phyloP scores from a whole-genome alignment of 2,888 invertebrate species.

The Lycocerus yunnanus region DNA sequence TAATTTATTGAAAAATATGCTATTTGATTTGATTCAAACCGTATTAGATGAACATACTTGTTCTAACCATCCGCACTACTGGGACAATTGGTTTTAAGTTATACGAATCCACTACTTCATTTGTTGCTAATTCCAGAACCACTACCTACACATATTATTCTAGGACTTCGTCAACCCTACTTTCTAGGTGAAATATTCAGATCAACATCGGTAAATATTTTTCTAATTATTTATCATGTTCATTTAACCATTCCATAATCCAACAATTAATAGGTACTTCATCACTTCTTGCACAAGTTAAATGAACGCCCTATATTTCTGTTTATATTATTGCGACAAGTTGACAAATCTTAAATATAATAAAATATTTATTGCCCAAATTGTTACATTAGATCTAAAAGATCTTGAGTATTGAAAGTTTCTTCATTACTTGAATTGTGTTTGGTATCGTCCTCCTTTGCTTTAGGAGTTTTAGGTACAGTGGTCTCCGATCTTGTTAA shows the following conservation, averaged over 20 bases:
- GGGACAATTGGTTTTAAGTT: no score
- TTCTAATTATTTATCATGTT: not conserved
- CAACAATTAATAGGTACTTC: no score
- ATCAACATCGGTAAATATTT: not conserved
- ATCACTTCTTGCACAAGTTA: not conserved
- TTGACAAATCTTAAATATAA: not conserved
- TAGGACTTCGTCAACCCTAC: not conserved
- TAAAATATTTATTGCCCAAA: not conserved
- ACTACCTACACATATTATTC: not conserved
- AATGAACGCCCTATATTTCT: not conserved
- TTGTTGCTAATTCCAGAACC: not conserved
- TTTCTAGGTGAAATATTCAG: not conserved
- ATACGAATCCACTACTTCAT: not conserved
- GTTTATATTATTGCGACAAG: not conserved
- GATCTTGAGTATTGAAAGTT: conserved; percentile 45
- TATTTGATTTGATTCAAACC: no score
- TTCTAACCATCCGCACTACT: not conserved
- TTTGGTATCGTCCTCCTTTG: not conserved
- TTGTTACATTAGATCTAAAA: conserved; percentile 38
- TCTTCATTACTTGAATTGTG: conserved; percentile 17
- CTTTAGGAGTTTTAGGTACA: not conserved
- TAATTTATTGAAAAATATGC: no score
- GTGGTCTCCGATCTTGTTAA: not conserved
- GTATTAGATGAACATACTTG: not conserved
- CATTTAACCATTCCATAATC: not conserved